These are phyloP conservation scores for Epizoanthus fatuus DNA, from an alignment of 92 coral and sea anemone genomes.

Conservation along the genomic window DNA sequence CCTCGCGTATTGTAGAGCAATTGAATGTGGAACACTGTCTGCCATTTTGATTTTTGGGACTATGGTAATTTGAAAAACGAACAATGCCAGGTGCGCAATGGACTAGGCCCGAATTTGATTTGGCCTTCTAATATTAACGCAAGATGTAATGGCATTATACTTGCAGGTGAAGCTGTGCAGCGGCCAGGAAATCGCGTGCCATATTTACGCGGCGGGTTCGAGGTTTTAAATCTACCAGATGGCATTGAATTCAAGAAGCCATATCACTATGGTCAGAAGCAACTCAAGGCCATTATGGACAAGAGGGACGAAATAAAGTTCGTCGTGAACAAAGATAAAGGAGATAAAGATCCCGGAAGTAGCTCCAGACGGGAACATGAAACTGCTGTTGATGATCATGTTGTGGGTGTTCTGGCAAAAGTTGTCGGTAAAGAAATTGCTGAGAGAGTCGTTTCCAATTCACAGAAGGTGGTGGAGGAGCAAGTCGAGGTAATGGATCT, in stretches of 20 bases:
- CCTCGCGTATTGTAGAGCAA: too few relatives aligned
- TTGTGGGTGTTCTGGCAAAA: constrained; percentile 11
- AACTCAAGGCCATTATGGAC: constrained; percentile 64
- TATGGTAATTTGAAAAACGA: too few relatives aligned
- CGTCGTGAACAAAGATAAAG: constrained; percentile 19
- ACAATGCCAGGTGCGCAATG: too few relatives aligned
- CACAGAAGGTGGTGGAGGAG: constrained; percentile 9
- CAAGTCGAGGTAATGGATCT: constrained; percentile 42
- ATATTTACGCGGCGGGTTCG: constrained; percentile 70
- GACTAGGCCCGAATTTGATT: too few relatives aligned
- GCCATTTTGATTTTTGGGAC: too few relatives aligned
- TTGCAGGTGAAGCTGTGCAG: constrained; percentile 64
- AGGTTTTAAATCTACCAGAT: constrained; percentile 66
- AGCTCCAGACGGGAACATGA: neutral
- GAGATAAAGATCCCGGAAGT: neutral
- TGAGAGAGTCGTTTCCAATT: constrained; percentile 3
- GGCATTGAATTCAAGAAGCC: constrained; percentile 73
- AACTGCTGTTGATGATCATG: neutral
- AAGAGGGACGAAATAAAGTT: constrained; percentile 61
- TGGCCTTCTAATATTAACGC: neutral
- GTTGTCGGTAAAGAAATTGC: constrained; percentile 33
- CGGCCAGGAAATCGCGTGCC: constrained; percentile 68
- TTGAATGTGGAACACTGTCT: too few relatives aligned
- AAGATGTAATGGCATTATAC: neutral
- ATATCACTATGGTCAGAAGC: constrained; percentile 70